phyloP scores from a whole-genome alignment of 1,140 invertebrate species.

The Dryas iulia region DNA sequence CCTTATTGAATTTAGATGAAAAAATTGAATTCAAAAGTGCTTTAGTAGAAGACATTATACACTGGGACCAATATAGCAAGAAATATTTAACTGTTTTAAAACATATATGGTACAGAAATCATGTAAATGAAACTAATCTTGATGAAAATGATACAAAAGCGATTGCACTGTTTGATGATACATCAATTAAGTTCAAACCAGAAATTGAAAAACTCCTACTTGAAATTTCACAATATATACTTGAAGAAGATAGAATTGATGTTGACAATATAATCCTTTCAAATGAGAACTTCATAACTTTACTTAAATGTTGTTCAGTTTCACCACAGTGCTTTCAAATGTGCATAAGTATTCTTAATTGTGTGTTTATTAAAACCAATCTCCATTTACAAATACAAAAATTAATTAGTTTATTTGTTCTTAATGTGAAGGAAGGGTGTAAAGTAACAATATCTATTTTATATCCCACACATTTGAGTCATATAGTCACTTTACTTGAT shows the following conservation, averaged over 20 bases:
- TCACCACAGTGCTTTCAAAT: constrained; percentile 62
- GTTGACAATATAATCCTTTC: constrained; percentile 35
- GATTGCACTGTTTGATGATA: constrained; percentile 33
- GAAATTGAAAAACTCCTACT: constrained; percentile 59
- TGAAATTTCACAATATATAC: constrained; percentile 33
- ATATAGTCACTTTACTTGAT: constrained; percentile 55
- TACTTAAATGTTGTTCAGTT: constrained; percentile 44
- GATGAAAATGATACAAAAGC: background rate
- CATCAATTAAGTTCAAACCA: constrained; percentile 57
- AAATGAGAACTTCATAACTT: constrained; percentile 31
- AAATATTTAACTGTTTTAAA: constrained; percentile 42
- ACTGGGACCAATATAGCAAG: constrained; percentile 45
- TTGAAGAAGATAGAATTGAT: constrained; percentile 33
- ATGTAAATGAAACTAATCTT: background rate
- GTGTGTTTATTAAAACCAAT: constrained; percentile 52
- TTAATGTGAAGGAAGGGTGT: constrained; percentile 41
- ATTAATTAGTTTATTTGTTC: constrained; percentile 51
- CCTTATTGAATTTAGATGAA: constrained; percentile 56
- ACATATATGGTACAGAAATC: constrained; percentile 34
- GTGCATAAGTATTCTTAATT: constrained; percentile 53
- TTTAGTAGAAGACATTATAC: constrained; percentile 45
- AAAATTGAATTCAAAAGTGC: constrained; percentile 34
- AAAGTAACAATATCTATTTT: constrained; percentile 38
- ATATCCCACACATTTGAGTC: constrained; percentile 47
- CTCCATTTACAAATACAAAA: constrained; percentile 45